Conservation (phyloP, 1,140 invertebrate genomes). For the Paramacrobiotus metropolitanus region DNA sequence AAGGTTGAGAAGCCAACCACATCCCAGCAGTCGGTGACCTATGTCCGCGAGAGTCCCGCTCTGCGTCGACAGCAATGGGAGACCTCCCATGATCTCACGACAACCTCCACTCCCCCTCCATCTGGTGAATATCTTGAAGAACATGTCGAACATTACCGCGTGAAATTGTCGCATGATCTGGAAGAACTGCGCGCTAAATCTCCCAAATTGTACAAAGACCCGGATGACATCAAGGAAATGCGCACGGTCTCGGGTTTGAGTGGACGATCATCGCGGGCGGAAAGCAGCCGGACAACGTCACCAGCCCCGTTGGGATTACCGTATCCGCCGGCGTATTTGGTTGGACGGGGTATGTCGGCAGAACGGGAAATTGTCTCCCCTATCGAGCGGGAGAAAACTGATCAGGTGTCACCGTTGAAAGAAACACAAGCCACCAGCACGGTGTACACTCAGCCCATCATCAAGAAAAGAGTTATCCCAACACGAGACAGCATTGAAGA, state of each 20-base stretch:
- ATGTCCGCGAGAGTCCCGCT: background rate
- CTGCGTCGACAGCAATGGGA: background rate
- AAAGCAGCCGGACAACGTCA: background rate
- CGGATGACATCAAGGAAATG: background rate
- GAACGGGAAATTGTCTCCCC: background rate
- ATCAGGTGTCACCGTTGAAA: too few relatives aligned
- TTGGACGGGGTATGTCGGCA: too few relatives aligned
- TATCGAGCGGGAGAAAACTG: background rate
- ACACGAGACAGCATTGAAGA: background rate
- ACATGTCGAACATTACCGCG: background rate
- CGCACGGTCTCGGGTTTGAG: background rate
- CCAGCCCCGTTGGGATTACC: background rate
- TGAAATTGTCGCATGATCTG: background rate
- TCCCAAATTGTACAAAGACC: background rate
- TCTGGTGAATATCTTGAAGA: background rate
- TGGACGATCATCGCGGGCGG: background rate
- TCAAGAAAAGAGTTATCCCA: background rate
- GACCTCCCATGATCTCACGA: too few relatives aligned
- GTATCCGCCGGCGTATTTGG: background rate
- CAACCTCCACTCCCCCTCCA: too few relatives aligned
- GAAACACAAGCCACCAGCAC: too few relatives aligned
- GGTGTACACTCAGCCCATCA: background rate
- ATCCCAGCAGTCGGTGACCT: too few relatives aligned
- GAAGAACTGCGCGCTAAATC: background rate
- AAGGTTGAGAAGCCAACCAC: too few relatives aligned